Evolutionary conservation across 2,113 vertebrate genomes (phyloP).

Genomic region (Ranitomeya imitator): DNA sequence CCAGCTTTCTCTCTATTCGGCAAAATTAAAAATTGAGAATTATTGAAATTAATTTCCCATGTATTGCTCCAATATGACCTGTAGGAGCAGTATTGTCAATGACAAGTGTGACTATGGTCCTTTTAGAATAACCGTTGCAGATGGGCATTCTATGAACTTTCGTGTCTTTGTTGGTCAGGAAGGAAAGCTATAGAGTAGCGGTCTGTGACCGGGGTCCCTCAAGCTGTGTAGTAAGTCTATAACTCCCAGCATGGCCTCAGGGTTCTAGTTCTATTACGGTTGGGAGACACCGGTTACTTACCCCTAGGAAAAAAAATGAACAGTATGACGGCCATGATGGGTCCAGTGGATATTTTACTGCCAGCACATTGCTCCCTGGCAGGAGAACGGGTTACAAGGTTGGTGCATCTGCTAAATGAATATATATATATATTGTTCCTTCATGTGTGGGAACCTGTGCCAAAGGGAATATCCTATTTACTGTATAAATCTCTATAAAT

Average conservation of each 20-base stretch:
- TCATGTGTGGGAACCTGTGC: constrained; percentile 43
- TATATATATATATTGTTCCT: constrained; percentile 35
- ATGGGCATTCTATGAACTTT: neutral
- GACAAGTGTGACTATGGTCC: neutral
- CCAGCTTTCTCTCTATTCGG: neutral
- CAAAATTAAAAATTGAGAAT: neutral
- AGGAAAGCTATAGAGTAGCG: neutral
- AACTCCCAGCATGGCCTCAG: neutral
- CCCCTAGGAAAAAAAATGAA: neutral
- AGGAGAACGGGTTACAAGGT: constrained; percentile 20
- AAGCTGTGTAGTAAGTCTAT: neutral
- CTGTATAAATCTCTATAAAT: constrained; percentile 57
- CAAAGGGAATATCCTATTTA: constrained; percentile 56
- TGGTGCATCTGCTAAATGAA: constrained; percentile 18
- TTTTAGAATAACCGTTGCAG: too few species aligned
- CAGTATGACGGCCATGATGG: neutral
- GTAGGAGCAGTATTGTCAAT: neutral
- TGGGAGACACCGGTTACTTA: neutral
- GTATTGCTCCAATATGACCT: neutral
- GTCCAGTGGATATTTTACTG: neutral
- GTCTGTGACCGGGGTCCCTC: neutral
- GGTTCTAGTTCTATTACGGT: neutral
- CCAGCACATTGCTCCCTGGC: constrained; percentile 35
- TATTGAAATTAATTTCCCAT: neutral
- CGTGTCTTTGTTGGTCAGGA: neutral